Evolutionary conservation across 2,797 vertebrate species (phyloP), one percentile per base, ranked within the genome.

Genomic region (Danio choprae): DNA sequence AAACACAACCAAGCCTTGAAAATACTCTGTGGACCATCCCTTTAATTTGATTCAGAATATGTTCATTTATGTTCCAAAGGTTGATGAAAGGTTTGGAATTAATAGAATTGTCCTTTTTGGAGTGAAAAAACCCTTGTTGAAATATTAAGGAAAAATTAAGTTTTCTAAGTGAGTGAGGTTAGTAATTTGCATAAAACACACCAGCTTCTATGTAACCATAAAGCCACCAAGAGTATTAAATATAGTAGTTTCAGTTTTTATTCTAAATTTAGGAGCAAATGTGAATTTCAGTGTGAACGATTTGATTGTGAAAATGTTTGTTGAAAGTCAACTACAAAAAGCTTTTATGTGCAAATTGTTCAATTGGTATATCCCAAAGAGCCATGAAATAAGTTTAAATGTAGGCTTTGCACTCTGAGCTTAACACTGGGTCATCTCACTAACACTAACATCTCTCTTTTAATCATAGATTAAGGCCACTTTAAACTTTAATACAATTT

Each of bases 401-500:
- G 46, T n/a, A 60, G 20, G 22, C 71, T 74, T 60, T 60, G 3
- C 67, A 69, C 48, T n/a, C 15, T 48, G 20, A 0, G 16, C 15
- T 73, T 60, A 73, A 74, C 41, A 1, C 22, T 60, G 55, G 71
- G 71, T 60, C 59, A n/a, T n/a, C n/a, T n/a, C n/a, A n/a, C n/a
- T n/a, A n/a, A n/a, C n/a, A n/a, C n/a, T n/a, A n/a, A 2, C 15
- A n/a, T 44, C 41, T 20, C n/a, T 68, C 11, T 44, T 22, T n/a
- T 6, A n/a, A 50, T 22, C 59, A 13, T 9, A 5, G 15, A 40
- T 40, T 62, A 60, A 38, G 7, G 22, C 6, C 22, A 36, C 22
- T 36, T 48, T 48, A 46, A 48, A 43, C 4, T 15, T 15, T 46
- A 10, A 15, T 20, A 9, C 15, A 15, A 9, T 7, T 7, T 59